Evolutionary conservation across 2,113 vertebrate species (phyloP).

Genomic region (Zosterops borbonicus): DNA sequence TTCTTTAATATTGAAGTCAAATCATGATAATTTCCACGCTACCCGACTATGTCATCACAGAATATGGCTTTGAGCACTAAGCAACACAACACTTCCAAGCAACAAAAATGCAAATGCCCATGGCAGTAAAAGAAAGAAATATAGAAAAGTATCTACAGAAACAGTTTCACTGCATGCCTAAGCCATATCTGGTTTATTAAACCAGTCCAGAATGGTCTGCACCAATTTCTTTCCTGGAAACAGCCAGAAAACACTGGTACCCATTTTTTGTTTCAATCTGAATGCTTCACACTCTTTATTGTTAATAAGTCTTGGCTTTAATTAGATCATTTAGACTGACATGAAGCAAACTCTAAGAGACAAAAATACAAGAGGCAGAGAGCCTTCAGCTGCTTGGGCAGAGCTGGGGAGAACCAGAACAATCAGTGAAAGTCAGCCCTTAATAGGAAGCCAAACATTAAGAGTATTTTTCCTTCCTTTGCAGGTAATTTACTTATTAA

Average conservation of each 20-base stretch:
- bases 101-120: conserved; percentile 28
- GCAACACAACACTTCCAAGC: background rate
- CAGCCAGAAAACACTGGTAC: background rate
- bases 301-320: background rate
- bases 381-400: background rate
- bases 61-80: background rate
- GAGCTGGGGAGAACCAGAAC: background rate
- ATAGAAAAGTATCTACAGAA: background rate
- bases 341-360: background rate
- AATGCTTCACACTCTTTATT: background rate
- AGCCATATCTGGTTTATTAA: background rate
- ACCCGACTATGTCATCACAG: background rate
- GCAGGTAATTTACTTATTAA: background rate
- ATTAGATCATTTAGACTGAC: background rate
- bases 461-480: background rate
- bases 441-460: background rate
- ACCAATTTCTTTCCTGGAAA: background rate
- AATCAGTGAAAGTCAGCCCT: background rate
- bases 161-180: background rate
- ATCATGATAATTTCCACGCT: background rate
- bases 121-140: background rate
- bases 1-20: conserved; percentile 18
- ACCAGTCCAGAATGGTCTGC: background rate
- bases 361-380: background rate
- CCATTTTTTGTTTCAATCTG: background rate